A percentile compares a stretch with the other conserved stretches of the same genome.
Conservation (phyloP, 2,113 vertebrate species). For the Heteronetta atricapilla region DNA sequence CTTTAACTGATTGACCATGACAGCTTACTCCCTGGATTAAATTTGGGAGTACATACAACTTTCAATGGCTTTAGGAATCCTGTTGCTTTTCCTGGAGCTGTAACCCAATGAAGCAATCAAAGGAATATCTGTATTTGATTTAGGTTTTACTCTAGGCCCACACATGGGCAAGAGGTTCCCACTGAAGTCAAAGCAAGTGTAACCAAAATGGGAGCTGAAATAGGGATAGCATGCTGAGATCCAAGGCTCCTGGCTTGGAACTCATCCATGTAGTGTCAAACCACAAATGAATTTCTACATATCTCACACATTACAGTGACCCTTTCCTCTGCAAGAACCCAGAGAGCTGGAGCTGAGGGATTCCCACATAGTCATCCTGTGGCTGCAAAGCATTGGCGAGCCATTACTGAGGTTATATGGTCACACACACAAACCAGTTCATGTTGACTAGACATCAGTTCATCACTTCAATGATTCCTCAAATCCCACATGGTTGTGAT, state of each 20-base stretch:
- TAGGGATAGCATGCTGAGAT: accelerated
- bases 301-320: background rate
- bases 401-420: background rate
- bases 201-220: background rate
- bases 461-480: background rate
- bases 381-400: background rate
- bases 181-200: accelerated
- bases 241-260: background rate
- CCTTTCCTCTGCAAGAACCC: background rate
- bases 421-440: background rate
- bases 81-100: background rate
- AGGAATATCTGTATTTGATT: background rate
- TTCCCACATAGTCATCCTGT: background rate
- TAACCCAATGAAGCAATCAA: background rate
- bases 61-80: background rate
- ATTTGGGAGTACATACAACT: background rate
- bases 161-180: background rate
- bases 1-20: background rate
- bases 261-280: background rate
- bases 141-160: background rate
- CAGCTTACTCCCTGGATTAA: background rate
- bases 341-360: background rate
- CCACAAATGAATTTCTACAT: background rate
- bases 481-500: background rate
- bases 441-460: background rate